Evolutionary conservation across 2,113 vertebrate species (phyloP).

Genomic region (Syngnathus floridae): DNA sequence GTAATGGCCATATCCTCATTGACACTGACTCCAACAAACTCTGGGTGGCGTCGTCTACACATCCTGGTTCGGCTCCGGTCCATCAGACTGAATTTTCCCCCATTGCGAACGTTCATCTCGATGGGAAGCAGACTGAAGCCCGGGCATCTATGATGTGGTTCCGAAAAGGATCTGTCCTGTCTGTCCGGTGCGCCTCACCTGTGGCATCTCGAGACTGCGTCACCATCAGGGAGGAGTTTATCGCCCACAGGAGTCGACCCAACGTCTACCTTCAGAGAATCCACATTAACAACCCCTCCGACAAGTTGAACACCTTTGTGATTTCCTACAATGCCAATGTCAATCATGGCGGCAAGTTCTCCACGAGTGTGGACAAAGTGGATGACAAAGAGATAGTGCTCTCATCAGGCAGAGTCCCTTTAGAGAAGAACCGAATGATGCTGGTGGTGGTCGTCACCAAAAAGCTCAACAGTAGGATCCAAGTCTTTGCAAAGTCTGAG

Average conservation of each 20-base stretch:
- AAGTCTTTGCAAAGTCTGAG: constrained; percentile 79
- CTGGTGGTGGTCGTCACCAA: constrained; percentile 83
- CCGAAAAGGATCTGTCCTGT: constrained; percentile 79
- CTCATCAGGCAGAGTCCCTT: constrained; percentile 74
- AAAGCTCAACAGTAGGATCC: constrained; percentile 74
- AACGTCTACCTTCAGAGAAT: constrained; percentile 86
- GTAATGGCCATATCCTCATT: constrained; percentile 82
- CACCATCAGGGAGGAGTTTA: constrained; percentile 82
- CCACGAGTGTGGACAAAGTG: constrained; percentile 75
- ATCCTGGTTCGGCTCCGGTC: constrained; percentile 64
- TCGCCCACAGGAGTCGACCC: constrained; percentile 83
- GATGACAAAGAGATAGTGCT: constrained; percentile 83
- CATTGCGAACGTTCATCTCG: constrained; percentile 68
- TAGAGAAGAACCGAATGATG: constrained; percentile 70
- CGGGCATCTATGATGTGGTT: constrained; percentile 73
- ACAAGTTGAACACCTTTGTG: constrained; percentile 71
- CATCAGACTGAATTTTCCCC: constrained; percentile 75
- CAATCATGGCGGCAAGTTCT: constrained; percentile 66
- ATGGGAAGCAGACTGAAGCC: constrained; percentile 64
- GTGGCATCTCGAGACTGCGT: constrained; percentile 72
- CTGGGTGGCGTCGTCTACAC: constrained; percentile 76
- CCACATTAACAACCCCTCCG: constrained; percentile 82
- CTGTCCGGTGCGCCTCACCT: constrained; percentile 73
- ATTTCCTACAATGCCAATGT: constrained; percentile 41
- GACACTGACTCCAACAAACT: constrained; percentile 79